phyloP scores from a whole-genome alignment of 2,888 invertebrate species.

The Leucoma salicis region DNA sequence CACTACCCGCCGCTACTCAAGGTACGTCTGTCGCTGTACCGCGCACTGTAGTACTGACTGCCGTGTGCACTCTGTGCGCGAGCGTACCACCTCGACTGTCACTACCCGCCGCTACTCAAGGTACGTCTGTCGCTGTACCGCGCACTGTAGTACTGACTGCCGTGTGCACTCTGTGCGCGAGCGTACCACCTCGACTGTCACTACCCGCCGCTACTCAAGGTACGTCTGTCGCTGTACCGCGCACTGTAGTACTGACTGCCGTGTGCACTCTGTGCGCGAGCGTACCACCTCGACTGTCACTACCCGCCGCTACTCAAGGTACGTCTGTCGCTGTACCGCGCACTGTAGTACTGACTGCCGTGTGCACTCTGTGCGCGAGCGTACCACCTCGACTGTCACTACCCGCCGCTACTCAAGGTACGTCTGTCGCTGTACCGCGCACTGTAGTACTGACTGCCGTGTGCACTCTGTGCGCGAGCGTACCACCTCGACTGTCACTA shows the following conservation, averaged over 20 bases:
- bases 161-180: neutral
- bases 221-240: neutral
- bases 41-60: neutral
- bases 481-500: too few species aligned
- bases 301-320: slow-evolving; percentile 85
- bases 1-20: neutral
- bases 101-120: neutral
- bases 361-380: too few species aligned
- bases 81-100: neutral
- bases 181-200: neutral
- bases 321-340: neutral
- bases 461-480: too few species aligned
- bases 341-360: neutral
- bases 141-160: neutral
- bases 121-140: neutral
- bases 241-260: too few species aligned
- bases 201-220: neutral
- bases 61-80: neutral
- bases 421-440: too few species aligned
- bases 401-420: too few species aligned
- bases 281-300: slow-evolving; percentile 96
- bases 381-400: too few species aligned
- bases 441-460: too few species aligned
- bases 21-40: neutral
- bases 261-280: slow-evolving; percentile 89